phyloP scores from a whole-genome alignment of 2,113 vertebrate genomes.

The Hyperopisus bebe region DNA sequence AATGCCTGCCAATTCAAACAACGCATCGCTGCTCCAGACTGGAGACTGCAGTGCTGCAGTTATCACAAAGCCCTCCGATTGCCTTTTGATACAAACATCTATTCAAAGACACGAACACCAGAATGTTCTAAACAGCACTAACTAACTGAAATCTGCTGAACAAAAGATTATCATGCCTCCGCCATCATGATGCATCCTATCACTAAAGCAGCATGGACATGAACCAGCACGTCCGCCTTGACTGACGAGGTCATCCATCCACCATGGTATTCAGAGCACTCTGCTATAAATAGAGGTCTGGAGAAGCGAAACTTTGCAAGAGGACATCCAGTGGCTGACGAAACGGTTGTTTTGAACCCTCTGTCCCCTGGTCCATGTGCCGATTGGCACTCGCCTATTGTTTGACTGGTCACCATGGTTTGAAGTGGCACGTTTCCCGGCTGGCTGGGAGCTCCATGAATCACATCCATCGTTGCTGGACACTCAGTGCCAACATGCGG shows the following conservation, averaged over 20 bases:
- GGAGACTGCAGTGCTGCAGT: not conserved
- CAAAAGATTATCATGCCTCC: not conserved
- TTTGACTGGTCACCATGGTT: not conserved
- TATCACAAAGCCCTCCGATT: not conserved
- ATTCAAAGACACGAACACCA: not conserved
- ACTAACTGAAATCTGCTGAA: not conserved
- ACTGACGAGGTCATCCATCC: not conserved
- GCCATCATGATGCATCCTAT: not conserved
- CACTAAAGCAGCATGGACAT: not conserved
- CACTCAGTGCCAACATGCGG: conserved; percentile 20
- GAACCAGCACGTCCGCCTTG: not conserved
- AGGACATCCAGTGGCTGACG: not conserved
- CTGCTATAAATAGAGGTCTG: not conserved
- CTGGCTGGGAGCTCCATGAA: not conserved
- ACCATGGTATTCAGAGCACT: not conserved
- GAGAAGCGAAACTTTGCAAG: not conserved
- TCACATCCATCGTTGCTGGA: conserved; percentile 25
- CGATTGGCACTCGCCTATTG: not conserved
- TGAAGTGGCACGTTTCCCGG: not conserved
- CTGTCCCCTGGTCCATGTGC: not conserved
- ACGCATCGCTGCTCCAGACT: not conserved
- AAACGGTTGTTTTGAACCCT: not conserved
- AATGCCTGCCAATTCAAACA: not conserved
- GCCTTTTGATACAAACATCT: not conserved
- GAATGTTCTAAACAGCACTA: not conserved